A percentile compares a stretch with the other conserved stretches of the same genome.
These are phyloP conservation scores for Myripristis jacobus DNA, from an alignment of 2,797 vertebrate genomes.

Conservation along the genomic window DNA sequence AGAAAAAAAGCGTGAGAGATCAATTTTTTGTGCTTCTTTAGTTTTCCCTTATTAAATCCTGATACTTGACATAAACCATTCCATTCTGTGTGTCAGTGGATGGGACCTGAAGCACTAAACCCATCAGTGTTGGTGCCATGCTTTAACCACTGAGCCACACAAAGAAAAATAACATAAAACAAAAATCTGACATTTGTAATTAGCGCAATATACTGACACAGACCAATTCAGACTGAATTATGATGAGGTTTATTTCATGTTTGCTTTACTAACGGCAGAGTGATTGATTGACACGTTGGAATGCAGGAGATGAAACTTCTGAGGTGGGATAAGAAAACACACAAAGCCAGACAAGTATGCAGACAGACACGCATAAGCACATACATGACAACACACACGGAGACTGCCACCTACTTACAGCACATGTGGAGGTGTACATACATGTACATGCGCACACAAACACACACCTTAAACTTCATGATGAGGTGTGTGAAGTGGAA, in stretches of 20 bases:
- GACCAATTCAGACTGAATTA: not conserved
- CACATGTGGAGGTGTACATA: not conserved
- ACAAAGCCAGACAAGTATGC: conserved; percentile 4
- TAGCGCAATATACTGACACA: too few relatives aligned
- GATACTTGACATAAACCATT: not conserved
- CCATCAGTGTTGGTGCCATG: too few relatives aligned
- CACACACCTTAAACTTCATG: conserved; percentile 90
- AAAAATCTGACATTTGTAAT: too few relatives aligned
- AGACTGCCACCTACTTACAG: too few relatives aligned
- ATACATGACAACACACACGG: not conserved
- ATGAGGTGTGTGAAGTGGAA: conserved; percentile 93
- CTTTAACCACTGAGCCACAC: too few relatives aligned
- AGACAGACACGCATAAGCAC: conserved; percentile 15
- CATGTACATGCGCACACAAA: not conserved
- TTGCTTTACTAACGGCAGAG: conserved; percentile 26
- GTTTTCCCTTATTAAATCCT: not conserved
- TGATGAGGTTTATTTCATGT: conserved; percentile 21
- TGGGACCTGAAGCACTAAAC: too few relatives aligned
- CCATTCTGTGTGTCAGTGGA: too few relatives aligned
- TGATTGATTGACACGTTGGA: conserved; percentile 20
- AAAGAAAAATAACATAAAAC: too few relatives aligned
- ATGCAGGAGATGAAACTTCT: conserved; percentile 15
- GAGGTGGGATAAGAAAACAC: conserved; percentile 41
- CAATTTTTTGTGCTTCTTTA: not conserved
- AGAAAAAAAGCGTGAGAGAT: not conserved